A percentile compares a stretch with the other conserved stretches of the same genome.
Evolutionary conservation across 2,888 invertebrate species (phyloP).

Genomic region (Crossocerus cetratus): DNA sequence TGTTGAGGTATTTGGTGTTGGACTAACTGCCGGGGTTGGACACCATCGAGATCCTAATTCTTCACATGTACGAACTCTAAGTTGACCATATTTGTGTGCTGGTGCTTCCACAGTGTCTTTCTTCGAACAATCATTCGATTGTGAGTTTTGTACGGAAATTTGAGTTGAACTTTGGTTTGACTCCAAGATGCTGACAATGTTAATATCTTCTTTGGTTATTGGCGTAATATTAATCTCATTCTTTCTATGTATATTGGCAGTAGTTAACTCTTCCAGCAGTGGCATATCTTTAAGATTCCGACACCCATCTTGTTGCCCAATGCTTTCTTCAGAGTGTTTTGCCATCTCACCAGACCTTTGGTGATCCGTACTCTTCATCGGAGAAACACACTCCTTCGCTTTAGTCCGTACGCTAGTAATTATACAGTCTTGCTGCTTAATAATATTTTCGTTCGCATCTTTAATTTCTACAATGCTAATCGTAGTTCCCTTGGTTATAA

Average conservation of each 20-base stretch:
- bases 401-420: not conserved
- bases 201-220: too few species aligned
- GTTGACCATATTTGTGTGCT: not conserved
- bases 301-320: too few species aligned
- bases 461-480: slow-evolving; percentile 26
- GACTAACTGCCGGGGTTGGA: slow-evolving; percentile 46
- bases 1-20: not conserved
- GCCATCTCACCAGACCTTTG: not conserved
- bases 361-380: not conserved
- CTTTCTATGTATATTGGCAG: too few species aligned
- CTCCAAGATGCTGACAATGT: too few species aligned
- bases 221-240: too few species aligned
- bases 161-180: too few species aligned
- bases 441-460: not conserved
- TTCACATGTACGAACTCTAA: slow-evolving; percentile 44
- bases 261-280: not conserved
- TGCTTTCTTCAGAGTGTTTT: not conserved
- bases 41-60: slow-evolving; percentile 61
- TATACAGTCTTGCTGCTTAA: not conserved
- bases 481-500: slow-evolving; percentile 22
- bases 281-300: not conserved
- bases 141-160: too few species aligned
- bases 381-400: not conserved
- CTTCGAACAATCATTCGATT: too few species aligned
- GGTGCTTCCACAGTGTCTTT: too few species aligned